Evolutionary conservation across 2,113 vertebrate genomes (phyloP), one percentile per base, ranked within the genome.

Genomic region (Saguinus imperator): DNA sequence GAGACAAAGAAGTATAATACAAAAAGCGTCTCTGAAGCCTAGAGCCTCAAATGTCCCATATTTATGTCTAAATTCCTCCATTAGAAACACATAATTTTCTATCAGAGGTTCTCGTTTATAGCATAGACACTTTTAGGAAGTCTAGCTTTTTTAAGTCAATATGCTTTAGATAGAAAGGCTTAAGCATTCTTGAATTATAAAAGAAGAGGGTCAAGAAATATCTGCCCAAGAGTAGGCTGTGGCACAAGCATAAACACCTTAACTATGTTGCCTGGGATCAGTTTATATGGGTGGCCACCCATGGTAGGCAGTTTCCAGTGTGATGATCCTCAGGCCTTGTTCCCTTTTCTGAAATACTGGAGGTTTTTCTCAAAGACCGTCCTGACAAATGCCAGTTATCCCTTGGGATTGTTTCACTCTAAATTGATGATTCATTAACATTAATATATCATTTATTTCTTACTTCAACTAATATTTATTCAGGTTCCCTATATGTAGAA

Each of bases 401-500:
- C 17, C 50, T 6, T 77, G 32, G 66, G 9, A 76, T 27, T 66
- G 23, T 40, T 37, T 68, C 68, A 75, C 4, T 52, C 73, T 72
- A 4, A 4, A 57, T 48, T 79, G 61, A 81, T 55, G 4, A 37
- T 20, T 70, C 70, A 87, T 29, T 48, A 43, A 81, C 43, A 83
- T 61, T 79, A 83, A 76, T 37, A 21, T 11, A 64, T 55, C 35
- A 95, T 81, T 91, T 93, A 88, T 83, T 93, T 81, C 45, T 82
- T 94, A 32, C 16, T 64, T 95, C 16, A 70, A 70, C 14, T 83
- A 86, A 72, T 64, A 91, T 73, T 87, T 87, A 40, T 81, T 58
- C 32, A 94, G 21, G 32, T 21, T 21, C 14, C 37, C 43, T 55
- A 40, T 57, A n/a, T 35, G 13, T 43, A 89, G 12, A 11, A 29